Evolutionary conservation across 2,797 vertebrate species (phyloP).

Genomic region (Odontamblyopus rebecca): DNA sequence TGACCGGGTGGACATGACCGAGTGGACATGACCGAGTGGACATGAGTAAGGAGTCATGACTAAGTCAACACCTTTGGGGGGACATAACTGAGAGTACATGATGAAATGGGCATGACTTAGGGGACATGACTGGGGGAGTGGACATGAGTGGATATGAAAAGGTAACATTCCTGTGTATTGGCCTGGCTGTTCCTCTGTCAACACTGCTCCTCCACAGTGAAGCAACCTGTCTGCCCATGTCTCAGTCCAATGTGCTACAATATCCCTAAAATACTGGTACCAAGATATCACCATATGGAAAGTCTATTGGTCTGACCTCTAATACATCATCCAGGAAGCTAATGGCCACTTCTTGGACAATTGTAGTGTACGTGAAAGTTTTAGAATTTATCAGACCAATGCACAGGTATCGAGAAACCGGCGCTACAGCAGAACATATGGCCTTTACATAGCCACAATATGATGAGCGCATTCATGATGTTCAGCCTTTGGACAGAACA

Average conservation of each 20-base stretch:
- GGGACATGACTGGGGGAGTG: constrained; percentile 35
- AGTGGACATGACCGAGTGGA: no score
- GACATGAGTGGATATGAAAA: constrained; percentile 74
- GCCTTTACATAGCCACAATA: no score
- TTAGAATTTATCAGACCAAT: not conserved
- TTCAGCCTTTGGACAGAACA: not conserved
- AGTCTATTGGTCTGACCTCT: not conserved
- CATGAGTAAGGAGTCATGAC: no score
- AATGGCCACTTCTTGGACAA: no score
- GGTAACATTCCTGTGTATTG: constrained; percentile 56
- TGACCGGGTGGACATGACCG: no score
- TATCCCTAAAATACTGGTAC: not conserved
- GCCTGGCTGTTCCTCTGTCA: constrained; percentile 48
- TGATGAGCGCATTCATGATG: no score
- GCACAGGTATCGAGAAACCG: no score
- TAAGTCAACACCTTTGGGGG: no score
- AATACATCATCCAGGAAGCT: not conserved
- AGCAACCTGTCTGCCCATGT: not conserved
- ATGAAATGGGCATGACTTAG: no score
- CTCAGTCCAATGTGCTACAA: not conserved
- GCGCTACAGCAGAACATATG: no score
- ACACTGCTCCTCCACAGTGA: constrained; percentile 24
- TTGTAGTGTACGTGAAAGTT: not conserved
- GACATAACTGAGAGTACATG: no score
- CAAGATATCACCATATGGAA: not conserved